Percentiles rank a stretch among this genome's conserved stretches.
Evolutionary conservation across 1,140 invertebrate genomes (phyloP).

Genomic region (Bilobella aurantiaca): DNA sequence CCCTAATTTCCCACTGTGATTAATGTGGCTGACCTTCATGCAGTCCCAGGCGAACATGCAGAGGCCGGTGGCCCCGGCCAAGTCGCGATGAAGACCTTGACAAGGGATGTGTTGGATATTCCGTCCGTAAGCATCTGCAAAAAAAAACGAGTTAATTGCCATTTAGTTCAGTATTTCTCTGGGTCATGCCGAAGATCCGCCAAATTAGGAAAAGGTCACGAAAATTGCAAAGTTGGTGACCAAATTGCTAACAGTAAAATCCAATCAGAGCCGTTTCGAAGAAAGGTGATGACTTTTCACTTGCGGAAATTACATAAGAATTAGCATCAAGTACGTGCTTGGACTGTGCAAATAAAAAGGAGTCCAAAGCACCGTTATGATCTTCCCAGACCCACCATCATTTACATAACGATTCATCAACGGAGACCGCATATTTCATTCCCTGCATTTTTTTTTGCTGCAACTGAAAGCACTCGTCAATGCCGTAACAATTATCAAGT

Average conservation of each 20-base stretch:
- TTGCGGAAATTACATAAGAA: no score
- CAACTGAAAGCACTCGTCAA: background rate
- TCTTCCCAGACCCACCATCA: background rate
- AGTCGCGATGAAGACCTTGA: slow-evolving; percentile 52
- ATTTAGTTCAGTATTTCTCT: background rate
- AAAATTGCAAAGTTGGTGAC: background rate
- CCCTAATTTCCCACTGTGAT: background rate
- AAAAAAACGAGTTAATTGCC: background rate
- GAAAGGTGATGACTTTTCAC: background rate
- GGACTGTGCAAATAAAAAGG: background rate
- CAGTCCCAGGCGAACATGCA: slow-evolving; percentile 94
- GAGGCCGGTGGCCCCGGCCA: slow-evolving; percentile 61
- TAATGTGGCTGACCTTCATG: slow-evolving; percentile 49
- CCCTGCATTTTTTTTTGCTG: background rate
- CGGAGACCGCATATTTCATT: background rate
- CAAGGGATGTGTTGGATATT: slow-evolving; percentile 79
- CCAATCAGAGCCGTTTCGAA: background rate
- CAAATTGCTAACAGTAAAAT: background rate
- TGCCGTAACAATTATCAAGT: no score
- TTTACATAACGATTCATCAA: background rate
- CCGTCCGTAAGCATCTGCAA: slow-evolving; percentile 57
- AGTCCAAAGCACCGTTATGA: slow-evolving; percentile 1
- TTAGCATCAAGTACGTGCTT: background rate
- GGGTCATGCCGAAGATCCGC: slow-evolving; percentile 5
- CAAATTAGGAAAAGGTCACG: background rate